Evolutionary conservation across 2,888 invertebrate genomes (phyloP), one percentile per base, ranked within the genome.

Genomic region (Xanthorhoe spadicearia): DNA sequence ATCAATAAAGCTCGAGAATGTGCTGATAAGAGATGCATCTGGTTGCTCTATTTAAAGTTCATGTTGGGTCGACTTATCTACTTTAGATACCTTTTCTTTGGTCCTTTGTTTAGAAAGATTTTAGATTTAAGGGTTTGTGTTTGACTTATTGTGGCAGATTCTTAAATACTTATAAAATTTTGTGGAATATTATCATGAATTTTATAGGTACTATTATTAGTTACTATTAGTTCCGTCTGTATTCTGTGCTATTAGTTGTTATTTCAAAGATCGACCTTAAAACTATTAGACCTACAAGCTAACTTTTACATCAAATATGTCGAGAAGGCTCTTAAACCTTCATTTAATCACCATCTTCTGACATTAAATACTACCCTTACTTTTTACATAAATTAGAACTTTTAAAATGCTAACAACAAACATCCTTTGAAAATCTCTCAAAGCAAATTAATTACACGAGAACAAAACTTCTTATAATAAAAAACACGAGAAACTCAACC

Each of bases 1-100:
- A 74, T 74, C 74, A 74, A 74, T 74, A 71, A 73, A 70, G 70
- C 64, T 66, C 48, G 51, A 69, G 73, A 70, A 73, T 73, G 71
- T 53, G 56, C 61, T 63, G 71, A 73, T 74, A 74, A 70, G 66
- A 69, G 69, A 69, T 69, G 70, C 70, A 74, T 73, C 74, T 74
- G 70, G 68, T 68, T 71, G 74, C 61, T 69, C 74, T 66, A 74
- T 60, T 63, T 74, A 70, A 70, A 71, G 72, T 74, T 72, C 74
- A 74, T 61, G 51, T 35, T 63, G 49, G 8, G 48, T 46, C 35
- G 35, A 10, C 23, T 49, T 51, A 51, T 51, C 51, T 9, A 32
- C 32, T 32, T 32, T 23, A 52, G 53, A 35, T 32, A 15, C 53
- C 8, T 35, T 35, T 53, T 35, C 32, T 53, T 48, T 23, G 23